Evolutionary conservation across 1,140 invertebrate genomes (phyloP), one percentile per base, ranked within the genome.

Genomic region (Subanguina moxae): DNA sequence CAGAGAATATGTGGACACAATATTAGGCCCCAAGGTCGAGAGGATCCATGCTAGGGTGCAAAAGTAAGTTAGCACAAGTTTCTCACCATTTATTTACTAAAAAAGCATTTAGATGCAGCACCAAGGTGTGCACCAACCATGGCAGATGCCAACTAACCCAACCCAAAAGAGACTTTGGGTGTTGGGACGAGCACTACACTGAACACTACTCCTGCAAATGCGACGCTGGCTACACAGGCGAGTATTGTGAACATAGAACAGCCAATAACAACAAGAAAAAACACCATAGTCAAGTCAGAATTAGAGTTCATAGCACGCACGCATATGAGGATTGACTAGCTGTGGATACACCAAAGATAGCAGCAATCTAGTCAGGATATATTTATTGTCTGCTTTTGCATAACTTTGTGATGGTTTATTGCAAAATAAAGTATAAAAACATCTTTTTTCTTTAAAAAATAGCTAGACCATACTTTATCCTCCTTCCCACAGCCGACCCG

Each of bases 241-340:
- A 61, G 27, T 43, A 61, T 25, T 61, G 58, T 30, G 5, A 61
- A 30, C n/a, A 61, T 43, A n/a, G n/a, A n/a, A n/a, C n/a, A n/a
- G n/a, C n/a, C n/a, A n/a, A n/a, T 25, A 30, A 61, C 8, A 30
- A 61, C n/a, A 25, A 25, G 48, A 52, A 52, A 52, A 52, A 25
- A 19, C 48, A 52, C 15, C 32, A 11, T 38, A 11, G 3, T 11
- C 32, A 38, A 38, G 32, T 38, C 3, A 38, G 32, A 11, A 38
- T 38, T 38, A 38, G 32, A 38, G 32, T 38, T 3, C 32, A 38
- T 3, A 38, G 32, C 3, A 38, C 3, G 32, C 11, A 38, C 11
- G 32, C 32, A 38, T 38, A 38, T 38, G 32, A 38, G 32, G 32
- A 38, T 38, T 38, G 32, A 38, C 32, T 38, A 11, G 32, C 11